These are phyloP conservation scores for Xestia xanthographa DNA, from an alignment of 2,888 invertebrate genomes.

Conservation along the genomic window DNA sequence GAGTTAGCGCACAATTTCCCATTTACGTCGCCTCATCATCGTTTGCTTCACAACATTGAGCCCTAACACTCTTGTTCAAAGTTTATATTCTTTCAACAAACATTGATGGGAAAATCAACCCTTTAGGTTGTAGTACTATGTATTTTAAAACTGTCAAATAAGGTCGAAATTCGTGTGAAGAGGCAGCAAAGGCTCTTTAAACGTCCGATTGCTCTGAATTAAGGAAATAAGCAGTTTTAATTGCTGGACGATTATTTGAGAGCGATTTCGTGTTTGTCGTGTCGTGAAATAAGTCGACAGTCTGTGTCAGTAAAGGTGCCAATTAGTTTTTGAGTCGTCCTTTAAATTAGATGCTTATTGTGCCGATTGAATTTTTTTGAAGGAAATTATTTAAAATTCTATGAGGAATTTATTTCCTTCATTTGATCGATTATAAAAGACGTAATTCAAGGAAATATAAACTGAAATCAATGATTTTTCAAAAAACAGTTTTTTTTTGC, in stretches of 20 bases:
- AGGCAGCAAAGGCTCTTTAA: constrained; percentile 77
- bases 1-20: constrained; percentile 89
- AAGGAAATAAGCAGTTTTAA: constrained; percentile 90
- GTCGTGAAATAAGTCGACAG: constrained; percentile 68
- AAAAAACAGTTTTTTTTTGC: background rate
- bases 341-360: constrained; percentile 39
- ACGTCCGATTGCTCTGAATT: constrained; percentile 85
- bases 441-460: background rate
- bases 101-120: constrained; percentile 68
- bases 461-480: background rate
- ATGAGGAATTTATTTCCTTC: background rate
- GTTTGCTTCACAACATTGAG: constrained; percentile 64
- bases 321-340: constrained; percentile 46
- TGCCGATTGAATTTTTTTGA: constrained; percentile 14
- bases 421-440: background rate
- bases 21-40: constrained; percentile 83
- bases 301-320: constrained; percentile 38
- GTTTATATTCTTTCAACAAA: constrained; percentile 63
- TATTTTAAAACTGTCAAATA: constrained; percentile 50
- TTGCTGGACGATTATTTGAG: constrained; percentile 85
- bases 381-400: background rate
- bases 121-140: constrained; percentile 28
- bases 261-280: constrained; percentile 78
- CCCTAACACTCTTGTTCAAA: constrained; percentile 67
- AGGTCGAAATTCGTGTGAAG: constrained; percentile 55